Percentiles rank a stretch among this genome's conserved stretches.
Evolutionary conservation across 2,888 invertebrate species (phyloP).

Genomic region (Megamerina dolium): DNA sequence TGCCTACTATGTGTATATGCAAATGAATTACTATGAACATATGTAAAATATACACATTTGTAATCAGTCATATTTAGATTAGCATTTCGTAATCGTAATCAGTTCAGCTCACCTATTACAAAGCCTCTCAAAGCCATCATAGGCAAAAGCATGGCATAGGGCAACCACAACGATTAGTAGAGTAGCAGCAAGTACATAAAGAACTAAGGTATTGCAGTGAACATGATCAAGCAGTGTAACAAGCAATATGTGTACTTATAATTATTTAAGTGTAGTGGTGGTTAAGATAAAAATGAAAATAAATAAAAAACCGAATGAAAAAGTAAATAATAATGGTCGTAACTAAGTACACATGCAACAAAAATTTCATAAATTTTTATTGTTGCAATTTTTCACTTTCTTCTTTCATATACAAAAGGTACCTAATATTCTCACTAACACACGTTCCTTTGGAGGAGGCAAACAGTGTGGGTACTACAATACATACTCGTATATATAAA

Average conservation of each 20-base stretch:
- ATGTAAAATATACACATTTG: conserved; percentile 15
- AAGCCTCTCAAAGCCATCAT: too few relatives aligned
- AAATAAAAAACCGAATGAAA: too few relatives aligned
- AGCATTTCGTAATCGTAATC: conserved; percentile 41
- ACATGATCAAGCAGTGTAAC: neutral
- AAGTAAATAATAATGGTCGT: neutral
- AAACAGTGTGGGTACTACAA: too few relatives aligned
- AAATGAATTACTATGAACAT: too few relatives aligned
- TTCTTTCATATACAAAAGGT: neutral
- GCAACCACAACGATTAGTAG: too few relatives aligned
- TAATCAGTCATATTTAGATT: conserved; percentile 42
- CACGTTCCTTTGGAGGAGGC: neutral
- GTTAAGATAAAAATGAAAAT: too few relatives aligned
- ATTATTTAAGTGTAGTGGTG: neutral
- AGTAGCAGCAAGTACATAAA: too few relatives aligned
- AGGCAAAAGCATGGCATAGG: too few relatives aligned
- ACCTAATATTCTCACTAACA: conserved; percentile 10
- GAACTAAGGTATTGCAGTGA: too few relatives aligned
- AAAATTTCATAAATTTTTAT: conserved; percentile 23
- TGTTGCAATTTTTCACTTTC: conserved; percentile 23
- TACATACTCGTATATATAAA: too few relatives aligned
- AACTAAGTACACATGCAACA: conserved; percentile 13
- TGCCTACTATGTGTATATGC: neutral
- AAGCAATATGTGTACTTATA: neutral
- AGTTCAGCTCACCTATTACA: too few relatives aligned